Evolutionary conservation across 1,140 invertebrate genomes (phyloP), one percentile per base, ranked within the genome.

Genomic region (Drosophila mauritiana): DNA sequence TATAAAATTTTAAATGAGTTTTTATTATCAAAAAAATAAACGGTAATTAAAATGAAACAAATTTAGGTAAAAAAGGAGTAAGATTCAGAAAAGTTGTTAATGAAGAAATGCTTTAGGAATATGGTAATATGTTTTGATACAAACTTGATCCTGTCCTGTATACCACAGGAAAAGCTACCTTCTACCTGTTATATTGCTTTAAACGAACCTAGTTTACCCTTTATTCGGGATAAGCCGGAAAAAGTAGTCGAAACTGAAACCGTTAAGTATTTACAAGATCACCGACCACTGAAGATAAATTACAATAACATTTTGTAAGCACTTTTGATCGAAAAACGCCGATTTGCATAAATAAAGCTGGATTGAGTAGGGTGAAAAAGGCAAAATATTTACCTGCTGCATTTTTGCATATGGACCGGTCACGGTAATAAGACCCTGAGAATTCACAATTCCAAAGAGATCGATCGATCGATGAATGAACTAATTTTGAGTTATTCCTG

Each of bases 401-500:
- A 74, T 74, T 75, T 75, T 74, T 75, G 70, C 73, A 74, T 75
- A 75, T 49, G 58, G 13, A 3, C 46, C 54, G 40, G 17, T 37
- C 34, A 31, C 72, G 79, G 78, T 83, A 79, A 84, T 84, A 80
- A 84, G 78, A 61, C 37, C 45, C 54, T 11, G 64, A 77, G 79
- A 84, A 73, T 73, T 77, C 73, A 69, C 81, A 84, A 82, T 84
- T 84, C 81, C 79, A 53, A 17, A 58, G 37, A 43, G 48, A 83
- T 83, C 70, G 73, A 76, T 67, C 72, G 72, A 83, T 76, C 82
- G 70, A 83, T 61, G 58, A 70, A 39, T 89, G 84, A 77, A 88
- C 84, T 89, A 89, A 89, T 88, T 88, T 88, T 80, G 68, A 88
- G 77, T 73, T 83, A 88, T 88, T 78, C 62, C 56, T 46, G 58